phyloP scores from a whole-genome alignment of 2,113 vertebrate genomes.

The Saccopteryx bilineata region DNA sequence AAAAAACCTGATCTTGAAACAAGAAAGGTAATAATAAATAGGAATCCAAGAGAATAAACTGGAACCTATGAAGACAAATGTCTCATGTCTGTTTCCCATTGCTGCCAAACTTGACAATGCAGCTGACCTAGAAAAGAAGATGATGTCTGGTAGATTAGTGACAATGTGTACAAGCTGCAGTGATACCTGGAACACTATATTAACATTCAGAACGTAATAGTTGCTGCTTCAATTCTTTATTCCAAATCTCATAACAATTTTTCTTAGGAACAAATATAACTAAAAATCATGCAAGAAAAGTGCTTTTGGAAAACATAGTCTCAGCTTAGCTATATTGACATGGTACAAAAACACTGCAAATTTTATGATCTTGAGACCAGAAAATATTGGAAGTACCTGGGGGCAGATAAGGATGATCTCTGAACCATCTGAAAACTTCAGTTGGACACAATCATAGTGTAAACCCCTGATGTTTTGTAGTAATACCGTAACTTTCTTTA shows the following conservation, averaged over 20 bases:
- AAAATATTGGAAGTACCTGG: not conserved
- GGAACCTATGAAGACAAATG: not conserved
- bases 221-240: not conserved
- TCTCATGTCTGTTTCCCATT: not conserved
- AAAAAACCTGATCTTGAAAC: not conserved
- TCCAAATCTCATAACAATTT: not conserved
- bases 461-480: not conserved
- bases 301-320: not conserved
- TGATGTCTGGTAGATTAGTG: not conserved
- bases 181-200: not conserved
- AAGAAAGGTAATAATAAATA: not conserved
- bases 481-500: not conserved
- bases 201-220: not conserved
- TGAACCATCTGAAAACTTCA: not conserved
- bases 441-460: not conserved
- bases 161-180: not conserved
- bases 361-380: not conserved
- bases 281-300: not conserved
- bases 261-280: not conserved
- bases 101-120: not conserved
- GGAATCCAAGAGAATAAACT: not conserved
- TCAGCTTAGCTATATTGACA: not conserved
- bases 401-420: not conserved
- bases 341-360: not conserved
- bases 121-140: not conserved